phyloP scores from a whole-genome alignment of 2,113 vertebrate species.

The Oncorhynchus kisutch region DNA sequence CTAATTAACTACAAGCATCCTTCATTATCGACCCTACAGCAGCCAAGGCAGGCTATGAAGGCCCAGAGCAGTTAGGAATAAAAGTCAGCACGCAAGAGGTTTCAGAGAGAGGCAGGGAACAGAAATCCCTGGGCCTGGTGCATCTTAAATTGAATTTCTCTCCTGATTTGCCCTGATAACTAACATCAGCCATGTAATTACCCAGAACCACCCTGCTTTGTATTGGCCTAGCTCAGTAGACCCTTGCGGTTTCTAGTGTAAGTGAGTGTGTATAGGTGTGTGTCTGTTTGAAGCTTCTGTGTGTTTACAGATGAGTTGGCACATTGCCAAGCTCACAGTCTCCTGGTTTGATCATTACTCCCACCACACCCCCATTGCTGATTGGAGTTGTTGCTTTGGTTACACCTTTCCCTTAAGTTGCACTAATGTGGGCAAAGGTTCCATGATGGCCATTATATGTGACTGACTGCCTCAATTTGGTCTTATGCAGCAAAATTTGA shows the following conservation, averaged over 20 bases:
- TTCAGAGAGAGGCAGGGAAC: constrained; percentile 20
- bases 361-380: neutral
- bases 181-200: constrained; percentile 45
- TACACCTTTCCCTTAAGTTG: constrained; percentile 10
- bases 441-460: constrained; percentile 18
- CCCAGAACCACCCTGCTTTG: neutral
- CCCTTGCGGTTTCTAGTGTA: neutral
- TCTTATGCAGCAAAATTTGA: neutral
- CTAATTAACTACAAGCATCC: constrained; percentile 58
- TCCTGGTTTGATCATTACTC: neutral
- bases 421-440: constrained; percentile 7
- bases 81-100: constrained; percentile 24
- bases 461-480: neutral
- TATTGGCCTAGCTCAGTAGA: neutral
- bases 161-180: constrained; percentile 46
- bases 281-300: neutral
- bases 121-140: constrained; percentile 19
- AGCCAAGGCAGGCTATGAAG: constrained; percentile 26
- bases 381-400: neutral
- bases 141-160: constrained; percentile 46
- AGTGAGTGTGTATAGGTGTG: neutral
- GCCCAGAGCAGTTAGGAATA: constrained; percentile 36
- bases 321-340: neutral
- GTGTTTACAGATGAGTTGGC: neutral
- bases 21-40: constrained; percentile 49